Evolutionary conservation across 2,888 invertebrate species (phyloP).

Genomic region (Sialis lutaria): DNA sequence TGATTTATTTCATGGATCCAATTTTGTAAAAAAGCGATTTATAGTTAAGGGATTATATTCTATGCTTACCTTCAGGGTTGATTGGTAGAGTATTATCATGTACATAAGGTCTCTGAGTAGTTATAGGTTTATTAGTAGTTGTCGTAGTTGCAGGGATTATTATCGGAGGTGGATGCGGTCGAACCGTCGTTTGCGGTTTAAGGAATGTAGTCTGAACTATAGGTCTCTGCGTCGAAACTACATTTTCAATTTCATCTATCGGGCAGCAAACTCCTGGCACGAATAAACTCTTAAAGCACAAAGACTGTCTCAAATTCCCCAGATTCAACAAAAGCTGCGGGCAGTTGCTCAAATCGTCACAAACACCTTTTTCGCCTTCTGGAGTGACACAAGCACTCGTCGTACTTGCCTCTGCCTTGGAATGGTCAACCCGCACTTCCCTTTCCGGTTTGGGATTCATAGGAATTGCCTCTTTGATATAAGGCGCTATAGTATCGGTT

Average conservation of each 20-base stretch:
- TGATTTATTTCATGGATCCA: too few species aligned
- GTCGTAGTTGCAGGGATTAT: conserved; percentile 11
- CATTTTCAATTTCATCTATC: conserved; percentile 26
- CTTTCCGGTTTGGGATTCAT: conserved; percentile 11
- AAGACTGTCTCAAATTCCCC: conserved; percentile 62
- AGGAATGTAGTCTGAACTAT: conserved; percentile 22
- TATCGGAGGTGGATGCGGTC: conserved; percentile 21
- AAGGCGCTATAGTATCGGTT: conserved; percentile 63
- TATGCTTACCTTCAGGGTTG: conserved; percentile 2
- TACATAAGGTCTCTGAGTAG: conserved; percentile 18
- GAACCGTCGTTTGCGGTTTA: conserved; percentile 25
- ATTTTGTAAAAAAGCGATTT: too few species aligned
- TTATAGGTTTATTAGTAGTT: conserved; percentile 20
- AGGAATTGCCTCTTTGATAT: conserved; percentile 33
- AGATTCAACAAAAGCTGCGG: conserved; percentile 70
- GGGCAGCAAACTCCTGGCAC: conserved; percentile 90
- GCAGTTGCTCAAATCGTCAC: conserved; percentile 77
- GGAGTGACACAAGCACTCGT: conserved; percentile 63
- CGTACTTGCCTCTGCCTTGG: conserved; percentile 24
- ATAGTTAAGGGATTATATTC: too few species aligned
- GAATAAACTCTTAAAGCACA: conserved; percentile 82
- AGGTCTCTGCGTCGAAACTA: conserved; percentile 9
- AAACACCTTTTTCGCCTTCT: conserved; percentile 59
- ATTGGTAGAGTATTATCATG: conserved; percentile 6
- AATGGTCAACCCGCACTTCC: conserved; percentile 8